Base-by-base conservation (phyloP, 2,888 invertebrate genomes). In the Pseudococcus viburni region DNA sequence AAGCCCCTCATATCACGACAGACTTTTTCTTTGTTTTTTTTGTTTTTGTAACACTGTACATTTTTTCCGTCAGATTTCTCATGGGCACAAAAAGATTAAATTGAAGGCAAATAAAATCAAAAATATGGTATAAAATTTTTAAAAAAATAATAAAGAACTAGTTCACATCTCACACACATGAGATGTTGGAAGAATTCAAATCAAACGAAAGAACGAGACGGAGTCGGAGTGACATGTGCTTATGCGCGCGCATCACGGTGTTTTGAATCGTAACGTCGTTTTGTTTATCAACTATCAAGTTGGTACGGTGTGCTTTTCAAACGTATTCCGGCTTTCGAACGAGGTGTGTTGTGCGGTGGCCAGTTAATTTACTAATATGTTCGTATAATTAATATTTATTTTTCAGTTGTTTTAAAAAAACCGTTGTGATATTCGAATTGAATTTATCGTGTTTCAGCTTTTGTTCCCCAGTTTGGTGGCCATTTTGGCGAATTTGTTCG, bases 211-310 rank as follows among this genome's bases (percentile, higher is more conserved):
- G n/a, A n/a, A n/a, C n/a, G n/a, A 33, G 26, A 33, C 26, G 1
- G 26, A 33, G 26, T 2, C 26, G 4, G 9, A 42, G 3, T 8
- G 80, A 83, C 80, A 83, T 83, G 80, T 83, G 80, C 80, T 83
- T 19, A 46, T 83, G 80, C 80, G 80, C 80, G 80, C 80, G 80
- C 80, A 83, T 46, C 80, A 4, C 12, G 9, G 33, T 83, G 46
- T 83, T 83, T 83, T 83, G 80, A 83, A 83, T 83, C n/a, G 80
- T 42, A 83, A 83, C 42, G 46, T 42, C 80, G 80, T 83, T 83
- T 83, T 83, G 80, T 83, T 83, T 83, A 83, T 83, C 80, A 83
- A 46, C 77, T 39, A 64, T 77, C 77, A 39, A 46, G 33, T 42
- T 46, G 46, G 11, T 83, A n/a, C 46, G n/a, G 19, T 83, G 42